phyloP scores from a whole-genome alignment of 1,140 invertebrate genomes.

The Achroia grisella region DNA sequence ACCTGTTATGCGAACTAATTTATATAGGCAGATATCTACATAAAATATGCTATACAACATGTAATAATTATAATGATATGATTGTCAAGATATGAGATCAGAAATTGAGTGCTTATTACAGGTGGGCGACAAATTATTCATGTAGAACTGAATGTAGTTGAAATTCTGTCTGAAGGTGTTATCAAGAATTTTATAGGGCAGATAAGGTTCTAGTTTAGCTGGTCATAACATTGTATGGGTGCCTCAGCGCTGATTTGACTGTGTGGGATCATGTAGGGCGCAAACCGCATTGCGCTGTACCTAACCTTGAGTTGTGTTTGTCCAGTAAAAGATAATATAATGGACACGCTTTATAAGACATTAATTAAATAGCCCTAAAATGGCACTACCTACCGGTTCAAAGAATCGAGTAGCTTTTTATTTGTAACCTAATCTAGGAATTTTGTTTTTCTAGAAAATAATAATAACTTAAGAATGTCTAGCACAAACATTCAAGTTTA shows the following conservation, averaged over 20 bases:
- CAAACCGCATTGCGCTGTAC: constrained; percentile 52
- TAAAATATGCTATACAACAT: too few relatives aligned
- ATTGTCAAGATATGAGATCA: constrained; percentile 46
- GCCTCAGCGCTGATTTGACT: constrained; percentile 19
- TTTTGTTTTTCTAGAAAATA: too few relatives aligned
- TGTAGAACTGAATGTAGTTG: constrained; percentile 9
- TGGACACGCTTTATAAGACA: constrained; percentile 4
- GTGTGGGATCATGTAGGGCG: constrained; percentile 34
- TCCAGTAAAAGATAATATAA: constrained; percentile 7
- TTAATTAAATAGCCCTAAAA: too few relatives aligned
- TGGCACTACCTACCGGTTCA: too few relatives aligned
- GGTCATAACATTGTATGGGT: constrained; percentile 19
- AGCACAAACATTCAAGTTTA: too few relatives aligned
- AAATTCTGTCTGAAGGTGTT: constrained; percentile 7
- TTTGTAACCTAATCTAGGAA: too few relatives aligned
- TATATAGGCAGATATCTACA: too few relatives aligned
- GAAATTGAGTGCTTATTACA: constrained; percentile 11
- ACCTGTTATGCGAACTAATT: too few relatives aligned
- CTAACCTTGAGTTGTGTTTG: constrained; percentile 31
- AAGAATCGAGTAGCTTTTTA: too few relatives aligned
- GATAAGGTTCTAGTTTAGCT: constrained; percentile 15
- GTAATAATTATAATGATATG: constrained; percentile 30
- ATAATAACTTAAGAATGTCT: too few relatives aligned
- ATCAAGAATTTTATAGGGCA: neutral
- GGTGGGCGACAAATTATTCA: constrained; percentile 15